Conservation (phyloP, 2,797 vertebrate species). For the Anguilla megastoma region DNA sequence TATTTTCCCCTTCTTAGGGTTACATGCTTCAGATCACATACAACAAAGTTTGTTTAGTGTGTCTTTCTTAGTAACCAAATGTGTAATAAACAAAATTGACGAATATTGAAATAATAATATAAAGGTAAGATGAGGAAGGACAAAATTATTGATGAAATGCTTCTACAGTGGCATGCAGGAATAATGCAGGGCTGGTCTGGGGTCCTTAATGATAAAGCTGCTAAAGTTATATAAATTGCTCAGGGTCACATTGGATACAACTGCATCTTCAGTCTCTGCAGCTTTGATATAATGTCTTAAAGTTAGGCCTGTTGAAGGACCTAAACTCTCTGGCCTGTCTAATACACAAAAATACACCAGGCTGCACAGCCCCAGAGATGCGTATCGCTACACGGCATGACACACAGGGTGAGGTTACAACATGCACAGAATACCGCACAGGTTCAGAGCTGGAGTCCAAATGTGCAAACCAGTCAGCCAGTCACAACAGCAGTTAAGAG, state of each 20-base stretch:
- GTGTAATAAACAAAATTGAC: constrained; percentile 74
- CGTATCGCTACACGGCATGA: constrained; percentile 12
- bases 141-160: constrained; percentile 79
- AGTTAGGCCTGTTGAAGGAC: constrained; percentile 87
- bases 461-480: constrained; percentile 28
- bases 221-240: constrained; percentile 72
- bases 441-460: not conserved
- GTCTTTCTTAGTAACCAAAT: constrained; percentile 60
- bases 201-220: constrained; percentile 75
- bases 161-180: constrained; percentile 72
- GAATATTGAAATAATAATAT: constrained; percentile 36
- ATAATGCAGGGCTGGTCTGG: constrained; percentile 56
- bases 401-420: not conserved
- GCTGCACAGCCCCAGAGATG: constrained; percentile 35
- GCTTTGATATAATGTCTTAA: constrained; percentile 85
- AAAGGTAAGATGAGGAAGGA: constrained; percentile 47
- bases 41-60: constrained; percentile 72
- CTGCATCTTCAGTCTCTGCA: constrained; percentile 87
- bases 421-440: constrained; percentile 36
- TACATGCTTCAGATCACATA: constrained; percentile 89
- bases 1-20: constrained; percentile 85
- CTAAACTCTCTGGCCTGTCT: constrained; percentile 75
- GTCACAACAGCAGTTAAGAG: not conserved
- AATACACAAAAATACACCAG: constrained; percentile 55
- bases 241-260: constrained; percentile 81